Base-by-base conservation (phyloP, 2,113 vertebrate genomes). In the Pachyramphus minor region DNA sequence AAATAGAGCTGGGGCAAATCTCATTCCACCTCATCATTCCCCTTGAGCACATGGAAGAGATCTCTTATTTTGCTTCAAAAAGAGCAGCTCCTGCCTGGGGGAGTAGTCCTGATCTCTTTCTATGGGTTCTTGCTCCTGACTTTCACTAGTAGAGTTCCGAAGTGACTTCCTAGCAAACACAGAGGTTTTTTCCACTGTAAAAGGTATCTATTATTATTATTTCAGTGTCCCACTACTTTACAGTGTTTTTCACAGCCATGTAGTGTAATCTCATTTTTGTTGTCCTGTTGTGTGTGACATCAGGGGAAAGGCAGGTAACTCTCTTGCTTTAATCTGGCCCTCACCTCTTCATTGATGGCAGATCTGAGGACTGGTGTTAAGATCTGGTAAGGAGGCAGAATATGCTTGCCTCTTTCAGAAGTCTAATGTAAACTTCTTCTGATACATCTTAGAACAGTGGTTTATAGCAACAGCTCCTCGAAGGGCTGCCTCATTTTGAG, bases 141-240 rank as follows among this genome's bases (percentile, higher is more conserved):
- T 72, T 73, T 87, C 23, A 24, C 4, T 68, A 14, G 12, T 3
- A 60, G 11, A 4, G 5, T 21, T 60, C 12, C 30, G 14, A 77
- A 66, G 53, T 11, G 12, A 11, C 8, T 83, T 66, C 22, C 33
- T 6, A 73, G 39, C 16, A 91, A 67, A 35, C 2, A n/a, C 6
- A 19, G 5, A 4, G 2, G 0, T 3, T 56, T 35, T 68, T 64
- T 39, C 23, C 4, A 10, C 8, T 16, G 2, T 31, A 7, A 63
- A 77, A 71, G 2, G 9, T 39, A 15, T 14, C 18, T 50, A 3
- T 56, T 60, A 25, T 56, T 60, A 25, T 22, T 60, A 53, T 56
- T 56, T 49, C 15, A 44, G 1, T 19, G 21, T 39, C 14, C 31
- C 4, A 3, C 11, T 52, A 37, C 21, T 64, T 76, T 67, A 42